A percentile compares a stretch with the other conserved stretches of the same genome.
Evolutionary conservation across 2,797 vertebrate genomes (phyloP).

Genomic region (Clarias fuscus): DNA sequence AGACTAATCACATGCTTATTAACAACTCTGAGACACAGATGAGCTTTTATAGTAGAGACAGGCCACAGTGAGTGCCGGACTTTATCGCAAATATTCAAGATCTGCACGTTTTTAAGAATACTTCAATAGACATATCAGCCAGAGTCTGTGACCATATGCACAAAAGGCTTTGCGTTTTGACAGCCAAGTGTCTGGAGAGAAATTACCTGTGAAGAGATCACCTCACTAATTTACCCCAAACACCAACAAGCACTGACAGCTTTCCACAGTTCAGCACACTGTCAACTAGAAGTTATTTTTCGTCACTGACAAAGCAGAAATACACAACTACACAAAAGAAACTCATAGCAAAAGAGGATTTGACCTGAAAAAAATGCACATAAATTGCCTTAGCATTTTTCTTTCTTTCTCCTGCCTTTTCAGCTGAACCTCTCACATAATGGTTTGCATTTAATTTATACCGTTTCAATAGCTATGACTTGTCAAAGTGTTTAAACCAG

Average conservation of each 20-base stretch:
- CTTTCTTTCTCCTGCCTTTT: background rate
- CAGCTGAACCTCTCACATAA: background rate
- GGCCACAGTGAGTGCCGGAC: background rate
- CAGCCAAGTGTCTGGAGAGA: background rate
- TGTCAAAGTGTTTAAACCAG: slow-evolving; percentile 2
- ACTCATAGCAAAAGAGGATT: background rate
- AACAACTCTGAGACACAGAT: background rate
- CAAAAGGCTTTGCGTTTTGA: background rate
- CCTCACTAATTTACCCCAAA: background rate
- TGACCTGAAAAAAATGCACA: background rate
- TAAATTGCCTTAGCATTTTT: background rate
- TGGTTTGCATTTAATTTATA: background rate
- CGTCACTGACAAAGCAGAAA: background rate
- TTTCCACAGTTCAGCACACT: background rate
- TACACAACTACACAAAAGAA: background rate
- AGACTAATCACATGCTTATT: background rate
- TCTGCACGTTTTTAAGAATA: background rate
- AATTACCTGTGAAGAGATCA: background rate
- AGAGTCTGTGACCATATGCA: background rate
- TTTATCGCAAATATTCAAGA: background rate
- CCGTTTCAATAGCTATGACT: background rate
- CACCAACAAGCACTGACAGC: background rate
- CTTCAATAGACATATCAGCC: background rate
- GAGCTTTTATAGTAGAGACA: background rate
- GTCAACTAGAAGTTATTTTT: background rate